These are phyloP conservation scores for Drosophila infuscata DNA, from an alignment of 2,888 invertebrate species.

Conservation along the genomic window DNA sequence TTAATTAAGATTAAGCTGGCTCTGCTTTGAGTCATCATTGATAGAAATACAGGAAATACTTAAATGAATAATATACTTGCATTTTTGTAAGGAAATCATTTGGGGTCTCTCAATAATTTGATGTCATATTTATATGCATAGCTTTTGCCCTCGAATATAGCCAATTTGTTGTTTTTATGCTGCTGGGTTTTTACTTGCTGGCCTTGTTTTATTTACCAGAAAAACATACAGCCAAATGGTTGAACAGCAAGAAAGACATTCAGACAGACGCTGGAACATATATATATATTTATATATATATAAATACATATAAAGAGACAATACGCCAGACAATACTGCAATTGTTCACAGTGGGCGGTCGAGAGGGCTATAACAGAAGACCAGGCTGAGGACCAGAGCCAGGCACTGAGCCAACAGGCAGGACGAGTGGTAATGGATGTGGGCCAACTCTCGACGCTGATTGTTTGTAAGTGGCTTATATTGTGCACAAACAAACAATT, in stretches of 20 bases:
- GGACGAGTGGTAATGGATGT: slow-evolving; percentile 50
- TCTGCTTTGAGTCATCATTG: background rate
- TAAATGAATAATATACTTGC: slow-evolving; percentile 22
- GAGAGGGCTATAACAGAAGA: slow-evolving; percentile 9
- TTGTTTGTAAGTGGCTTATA: slow-evolving; percentile 81
- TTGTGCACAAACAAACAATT: slow-evolving; percentile 69
- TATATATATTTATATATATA: slow-evolving; percentile 10
- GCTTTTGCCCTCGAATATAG: slow-evolving; percentile 43
- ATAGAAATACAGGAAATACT: slow-evolving; percentile 6
- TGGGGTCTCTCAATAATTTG: slow-evolving; percentile 55
- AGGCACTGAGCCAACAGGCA: slow-evolving; percentile 33
- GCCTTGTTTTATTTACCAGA: slow-evolving; percentile 69
- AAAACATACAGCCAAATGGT: slow-evolving; percentile 46
- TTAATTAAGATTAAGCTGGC: background rate
- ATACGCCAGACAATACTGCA: slow-evolving; percentile 66
- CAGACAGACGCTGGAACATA: slow-evolving; percentile 2
- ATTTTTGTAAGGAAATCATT: slow-evolving; percentile 13
- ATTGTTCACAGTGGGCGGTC: slow-evolving; percentile 67
- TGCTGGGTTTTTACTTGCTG: slow-evolving; percentile 30
- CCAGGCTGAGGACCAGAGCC: slow-evolving; percentile 10
- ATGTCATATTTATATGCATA: slow-evolving; percentile 62
- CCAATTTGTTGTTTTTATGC: slow-evolving; percentile 53
- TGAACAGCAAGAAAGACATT: slow-evolving; percentile 15
- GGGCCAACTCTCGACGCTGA: slow-evolving; percentile 73
- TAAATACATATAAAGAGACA: slow-evolving; percentile 19